phyloP scores from a whole-genome alignment of 2,113 vertebrate species.

The Heloderma charlesbogerti region DNA sequence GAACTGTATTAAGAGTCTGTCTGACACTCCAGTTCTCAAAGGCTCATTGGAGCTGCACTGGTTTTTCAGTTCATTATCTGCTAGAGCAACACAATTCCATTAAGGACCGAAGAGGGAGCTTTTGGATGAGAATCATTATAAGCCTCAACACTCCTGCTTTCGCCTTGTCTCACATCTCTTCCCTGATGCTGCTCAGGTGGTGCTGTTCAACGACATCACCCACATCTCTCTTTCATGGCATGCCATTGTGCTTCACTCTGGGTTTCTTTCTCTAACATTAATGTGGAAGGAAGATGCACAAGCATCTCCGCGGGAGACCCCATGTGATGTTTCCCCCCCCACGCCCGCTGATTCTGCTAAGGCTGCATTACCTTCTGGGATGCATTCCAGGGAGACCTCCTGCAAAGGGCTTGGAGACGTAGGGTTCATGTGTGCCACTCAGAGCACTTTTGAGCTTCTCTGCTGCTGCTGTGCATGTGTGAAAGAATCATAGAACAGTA shows the following conservation, averaged over 20 bases:
- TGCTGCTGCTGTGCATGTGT: too few relatives aligned
- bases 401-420: not conserved
- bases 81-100: slow-evolving; percentile 43
- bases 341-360: not conserved
- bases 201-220: not conserved
- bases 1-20: slow-evolving; percentile 46
- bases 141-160: not conserved
- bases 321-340: not conserved
- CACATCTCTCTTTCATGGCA: not conserved
- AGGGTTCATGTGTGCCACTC: too few relatives aligned
- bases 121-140: slow-evolving; percentile 34
- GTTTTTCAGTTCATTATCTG: slow-evolving; percentile 59
- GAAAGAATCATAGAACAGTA: too few relatives aligned
- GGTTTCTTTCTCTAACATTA: not conserved
- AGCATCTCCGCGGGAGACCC: not conserved
- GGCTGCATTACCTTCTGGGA: not conserved
- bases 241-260: not conserved
- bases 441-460: too few relatives aligned
- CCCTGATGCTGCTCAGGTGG: not conserved
- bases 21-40: slow-evolving; percentile 45
- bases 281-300: not conserved
- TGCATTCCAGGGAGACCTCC: not conserved
- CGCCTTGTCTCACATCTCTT: not conserved
- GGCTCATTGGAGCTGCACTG: slow-evolving; percentile 63
- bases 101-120: slow-evolving; percentile 44